Evolutionary conservation across 2,797 vertebrate genomes (phyloP), one percentile per base, ranked within the genome.

Genomic region (Cryptoblepharus egeriae): DNA sequence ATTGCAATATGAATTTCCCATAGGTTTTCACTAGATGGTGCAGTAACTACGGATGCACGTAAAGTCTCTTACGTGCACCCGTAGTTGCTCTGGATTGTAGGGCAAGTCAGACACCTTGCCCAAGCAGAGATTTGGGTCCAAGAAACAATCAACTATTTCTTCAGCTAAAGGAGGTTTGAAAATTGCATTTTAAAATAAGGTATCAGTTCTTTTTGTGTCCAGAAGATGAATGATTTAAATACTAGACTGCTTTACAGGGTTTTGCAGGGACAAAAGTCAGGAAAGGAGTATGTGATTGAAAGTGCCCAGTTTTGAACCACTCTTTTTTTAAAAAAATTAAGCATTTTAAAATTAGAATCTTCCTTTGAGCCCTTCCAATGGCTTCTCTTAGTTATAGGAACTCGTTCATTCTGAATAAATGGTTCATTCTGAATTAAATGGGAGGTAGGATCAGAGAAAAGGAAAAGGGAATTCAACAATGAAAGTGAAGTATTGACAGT

Each of bases 401-500:
- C 35, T 16, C 4, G 18, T 13, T 72, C n/a, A 22, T 72, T 80
- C 39, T 70, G 30, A 72, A 63, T 79, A 35, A 79, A 78, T 77
- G 39, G 15, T 12, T 5, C 7, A 10, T 39, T 8, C 70, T 68
- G 77, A 79, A 82, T 55, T 30, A 75, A 11, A 26, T 73, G 67
- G 79, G 68, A 87, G 77, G 8, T 80, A 73, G 79, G 2, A 4
- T 3, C 2, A 3, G 16, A 67, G 55, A 8, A 70, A 49, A 70
- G 73, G 35, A 55, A 77, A 42, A 0, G 0, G 69, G 64, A 86
- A 52, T 1, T 0, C 26, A 0, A 0, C 39, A 49, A 24, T 22
- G 79, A 79, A 57, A 81, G 28, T 75, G 39, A 81, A 68, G 5
- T 55, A 84, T 86, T 85, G 82, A 39, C 28, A 76, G 71, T 1